Evolutionary conservation across 2,113 vertebrate species (phyloP), one percentile per base, ranked within the genome.

Genomic region (Trinectes maculatus): DNA sequence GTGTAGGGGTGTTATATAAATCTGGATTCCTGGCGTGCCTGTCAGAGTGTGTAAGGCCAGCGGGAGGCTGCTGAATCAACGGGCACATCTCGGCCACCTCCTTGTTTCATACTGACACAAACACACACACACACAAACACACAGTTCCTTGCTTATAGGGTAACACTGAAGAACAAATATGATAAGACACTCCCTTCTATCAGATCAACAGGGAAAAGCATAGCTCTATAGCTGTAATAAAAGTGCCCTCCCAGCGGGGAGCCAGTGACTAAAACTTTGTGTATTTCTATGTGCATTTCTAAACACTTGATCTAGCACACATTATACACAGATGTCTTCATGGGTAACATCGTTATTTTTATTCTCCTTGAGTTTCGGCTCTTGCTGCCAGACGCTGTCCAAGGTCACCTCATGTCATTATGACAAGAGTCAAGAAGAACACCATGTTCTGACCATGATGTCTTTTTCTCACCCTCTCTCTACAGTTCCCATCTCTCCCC

Each of bases 401-500:
- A 48, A 72, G 81, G 86, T 74, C 54, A 28, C 6, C 12, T 29
- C 4, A 47, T 81, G 58, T 65, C 19, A 42, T 34, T 22, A 18
- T 26, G 24, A 3, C 18, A 49, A 37, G 10, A 59, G 72, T 48
- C 1, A 18, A 65, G 42, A 25, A 6, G 75, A 61, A 77, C 47
- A 8, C 47, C 57, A 82, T 80, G 80, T 87, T 68, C 82, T 90
- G 82, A 87, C 74, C 42, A 62, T 57, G 39, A 28, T 74, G 71
- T 85, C 44, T 39, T n/a, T 65, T 83, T 60, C 77, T 92, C 79
- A 74, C 65, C 94, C 92, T 60, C 24, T 49, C 93, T 64, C 51
- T 66, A 16, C 92, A 97, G 96, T 91, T 93, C 95, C 83, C 94
- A 94, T 87, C 91, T 95, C 84, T 94, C 96, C 88, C 90, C 95